Conservation (phyloP, 37 sponge, comb jelly and placozoan genomes). For the Ianthella basta region DNA sequence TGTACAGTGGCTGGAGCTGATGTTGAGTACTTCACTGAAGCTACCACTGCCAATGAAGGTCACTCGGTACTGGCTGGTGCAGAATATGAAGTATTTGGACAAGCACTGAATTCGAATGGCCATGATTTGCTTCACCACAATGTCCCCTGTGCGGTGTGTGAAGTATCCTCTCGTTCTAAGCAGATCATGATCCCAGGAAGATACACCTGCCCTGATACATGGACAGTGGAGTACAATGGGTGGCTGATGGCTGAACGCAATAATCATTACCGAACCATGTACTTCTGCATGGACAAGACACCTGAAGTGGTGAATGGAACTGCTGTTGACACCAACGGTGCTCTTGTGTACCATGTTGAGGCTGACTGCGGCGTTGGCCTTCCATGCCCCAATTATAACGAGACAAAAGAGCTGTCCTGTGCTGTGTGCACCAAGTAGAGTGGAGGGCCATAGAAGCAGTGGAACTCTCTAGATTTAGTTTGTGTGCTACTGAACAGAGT, state of each 20-base stretch:
- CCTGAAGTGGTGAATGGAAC: conserved; percentile 36
- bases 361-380: conserved; percentile 43
- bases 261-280: conserved; percentile 24
- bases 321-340: conserved; percentile 3
- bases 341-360: too few species aligned
- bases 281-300: conserved; percentile 56
- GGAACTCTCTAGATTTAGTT: too few species aligned
- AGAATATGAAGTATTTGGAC: conserved; percentile 28
- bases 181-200: conserved; percentile 59
- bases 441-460: too few species aligned
- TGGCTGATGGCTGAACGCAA: conserved; percentile 48
- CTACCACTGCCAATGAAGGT: too few species aligned
- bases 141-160: conserved; percentile 72
- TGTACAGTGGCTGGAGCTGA: conserved; percentile 31
- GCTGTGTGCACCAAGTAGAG: too few species aligned
- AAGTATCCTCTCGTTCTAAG: conserved; percentile 33
- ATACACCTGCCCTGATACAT: conserved; percentile 31
- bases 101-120: too few species aligned
- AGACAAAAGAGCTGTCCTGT: too few species aligned
- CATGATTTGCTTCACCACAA: background rate
- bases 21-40: conserved; percentile 36
- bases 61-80: conserved; percentile 39
- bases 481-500: too few species aligned
- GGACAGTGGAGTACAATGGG: conserved; percentile 66
- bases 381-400: conserved; percentile 47